Evolutionary conservation across 2,797 vertebrate species (phyloP), one percentile per base, ranked within the genome.

Genomic region (Apodemus agrarius): DNA sequence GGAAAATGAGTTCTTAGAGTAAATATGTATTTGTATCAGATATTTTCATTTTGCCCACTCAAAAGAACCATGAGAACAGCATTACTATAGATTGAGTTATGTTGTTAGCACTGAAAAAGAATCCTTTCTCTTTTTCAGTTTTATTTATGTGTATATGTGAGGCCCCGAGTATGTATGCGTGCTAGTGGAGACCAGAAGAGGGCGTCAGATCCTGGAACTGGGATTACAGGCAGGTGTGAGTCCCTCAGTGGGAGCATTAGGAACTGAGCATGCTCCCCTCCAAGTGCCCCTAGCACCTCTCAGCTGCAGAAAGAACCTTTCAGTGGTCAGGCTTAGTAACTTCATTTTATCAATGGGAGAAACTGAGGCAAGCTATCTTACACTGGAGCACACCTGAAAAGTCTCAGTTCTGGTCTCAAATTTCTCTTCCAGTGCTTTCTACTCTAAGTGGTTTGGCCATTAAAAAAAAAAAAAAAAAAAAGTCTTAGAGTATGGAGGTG

Each of bases 1-100:
- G 10, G n/a, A 43, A 54, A 79, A 89, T 75, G 37, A 34, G 61
- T 29, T 95, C 52, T 69, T 52, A 31, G 49, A 78, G 6, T 84
- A 24, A 69, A 86, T 65, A 26, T 57, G 61, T 37, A 59, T 83
- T 69, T 93, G 8, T 96, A 82, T 82, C 59, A 63, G 69, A 46
- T 80, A 34, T 63, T 86, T 95, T 85, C 49, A 61, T 95, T 76
- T 79, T 80, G 85, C 54, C 40, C 67, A 40, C 52, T 76, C n/a
- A 12, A 43, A 78, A 86, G 34, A 92, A 76, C 29, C 40, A 0
- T 80, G n/a, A 72, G 17, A n/a, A 72, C n/a, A 17, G 67, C 22
- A 3, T 95, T 93, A 7, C 63, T 95, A 6, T 34, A 78, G n/a
- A 90, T 31, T 75, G 84, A 79, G 31, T 88, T 52, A 34, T 88